Conservation (phyloP, 2,113 vertebrate genomes). For the Smithornis capensis region DNA sequence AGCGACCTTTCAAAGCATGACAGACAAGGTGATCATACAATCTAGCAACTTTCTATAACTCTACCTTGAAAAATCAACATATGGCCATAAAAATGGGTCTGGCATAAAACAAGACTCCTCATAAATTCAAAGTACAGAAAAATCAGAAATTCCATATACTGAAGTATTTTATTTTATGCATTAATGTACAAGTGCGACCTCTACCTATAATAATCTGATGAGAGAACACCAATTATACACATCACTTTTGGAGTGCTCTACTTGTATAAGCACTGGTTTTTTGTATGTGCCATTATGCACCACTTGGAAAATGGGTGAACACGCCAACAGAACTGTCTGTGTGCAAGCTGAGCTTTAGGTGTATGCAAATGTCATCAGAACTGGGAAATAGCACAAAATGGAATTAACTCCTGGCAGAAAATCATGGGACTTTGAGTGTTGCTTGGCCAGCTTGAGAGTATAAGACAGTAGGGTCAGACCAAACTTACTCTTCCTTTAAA, state of each 20-base stretch:
- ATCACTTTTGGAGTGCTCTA: neutral
- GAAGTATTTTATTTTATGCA: neutral
- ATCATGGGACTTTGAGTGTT: neutral
- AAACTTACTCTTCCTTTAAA: neutral
- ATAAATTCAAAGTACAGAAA: neutral
- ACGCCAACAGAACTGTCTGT: accelerated
- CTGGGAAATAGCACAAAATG: neutral
- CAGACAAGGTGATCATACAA: neutral
- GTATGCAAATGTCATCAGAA: neutral
- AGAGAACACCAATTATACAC: neutral
- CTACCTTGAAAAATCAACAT: neutral
- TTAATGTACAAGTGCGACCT: neutral
- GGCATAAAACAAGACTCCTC: neutral
- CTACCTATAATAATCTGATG: neutral
- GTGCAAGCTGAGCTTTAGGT: neutral
- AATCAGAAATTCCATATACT: neutral
- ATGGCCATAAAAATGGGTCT: neutral
- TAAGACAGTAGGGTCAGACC: neutral
- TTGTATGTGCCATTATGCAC: neutral
- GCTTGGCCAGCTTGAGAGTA: neutral
- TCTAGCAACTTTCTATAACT: neutral
- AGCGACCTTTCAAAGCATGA: neutral
- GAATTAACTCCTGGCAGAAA: neutral
- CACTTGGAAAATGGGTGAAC: accelerated
- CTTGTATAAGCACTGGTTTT: neutral